A percentile compares a stretch with the other conserved stretches of the same genome.
These are phyloP conservation scores for Staurois parvus DNA, from an alignment of 2,797 vertebrate species.

Conservation along the genomic window DNA sequence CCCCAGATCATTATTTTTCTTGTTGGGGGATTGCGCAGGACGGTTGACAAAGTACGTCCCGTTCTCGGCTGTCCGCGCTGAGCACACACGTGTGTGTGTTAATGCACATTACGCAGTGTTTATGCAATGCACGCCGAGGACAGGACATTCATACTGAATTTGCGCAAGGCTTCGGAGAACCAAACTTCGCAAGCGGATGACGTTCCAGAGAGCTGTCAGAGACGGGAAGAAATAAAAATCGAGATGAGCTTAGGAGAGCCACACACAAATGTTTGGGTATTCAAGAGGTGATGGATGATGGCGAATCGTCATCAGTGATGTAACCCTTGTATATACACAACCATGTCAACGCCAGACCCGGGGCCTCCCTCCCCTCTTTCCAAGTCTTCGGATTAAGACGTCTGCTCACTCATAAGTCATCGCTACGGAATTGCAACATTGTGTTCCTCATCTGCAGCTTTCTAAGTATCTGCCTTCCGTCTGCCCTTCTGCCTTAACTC, in stretches of 20 bases:
- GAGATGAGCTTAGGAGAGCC: neutral
- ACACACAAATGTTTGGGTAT: neutral
- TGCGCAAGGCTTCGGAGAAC: conserved; percentile 27
- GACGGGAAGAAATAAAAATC: neutral
- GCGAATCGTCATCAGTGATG: conserved; percentile 27
- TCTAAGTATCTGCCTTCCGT: conserved; percentile 16
- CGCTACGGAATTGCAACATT: conserved; percentile 32
- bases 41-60: conserved; percentile 17
- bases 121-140: conserved; percentile 6
- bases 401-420: conserved; percentile 42
- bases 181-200: neutral
- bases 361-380: neutral
- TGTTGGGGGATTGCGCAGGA: neutral
- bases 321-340: neutral
- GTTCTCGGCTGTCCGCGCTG: conserved; percentile 16
- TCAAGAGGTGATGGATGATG: neutral
- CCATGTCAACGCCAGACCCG: neutral
- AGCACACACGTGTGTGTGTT: neutral
- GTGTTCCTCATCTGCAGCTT: conserved; percentile 15
- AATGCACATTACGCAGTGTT: conserved; percentile 34
- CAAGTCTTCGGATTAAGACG: conserved; percentile 35
- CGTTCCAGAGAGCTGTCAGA: conserved; percentile 51
- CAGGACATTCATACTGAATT: conserved; percentile 26
- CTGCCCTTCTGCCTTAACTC: conserved; percentile 28
- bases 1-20: neutral